Evolutionary conservation across 2,888 invertebrate genomes (phyloP), one percentile per base, ranked within the genome.

Genomic region (Stenichneumon culpator): DNA sequence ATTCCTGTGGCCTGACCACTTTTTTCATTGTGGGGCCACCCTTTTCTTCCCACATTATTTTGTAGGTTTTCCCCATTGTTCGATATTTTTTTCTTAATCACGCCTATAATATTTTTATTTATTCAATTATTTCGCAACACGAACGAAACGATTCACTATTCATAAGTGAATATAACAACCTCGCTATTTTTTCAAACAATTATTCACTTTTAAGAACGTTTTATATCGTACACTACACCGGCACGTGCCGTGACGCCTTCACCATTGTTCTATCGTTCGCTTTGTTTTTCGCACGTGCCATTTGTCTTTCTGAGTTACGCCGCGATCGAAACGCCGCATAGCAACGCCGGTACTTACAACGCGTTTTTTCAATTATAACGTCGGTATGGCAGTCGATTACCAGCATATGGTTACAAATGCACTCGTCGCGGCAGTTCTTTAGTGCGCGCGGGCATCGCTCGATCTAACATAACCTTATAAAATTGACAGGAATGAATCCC

Each of bases 141-240:
- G 36, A 36, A 36, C 36, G 32, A 4, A 32, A 32, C 32, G 32
- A 32, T 32, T 32, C 32, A 32, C 50, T 69, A 50, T 47, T 47
- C 47, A 25, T 69, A 69, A 32, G 32, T 32, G 54, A 54, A 69
- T 22, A 36, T 32, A 69, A 69, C 32, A 67, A 67, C 67, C 67
- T 36, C 67, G 36, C 14, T 39, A 39, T 67, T 67, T 67, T 54
- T 54, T 54, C 54, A 57, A 57, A 57, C 57, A 57, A 39, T 67
- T 36, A 11, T 67, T 67, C 67, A 67, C 67, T n/a, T 50, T 47
- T 50, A 50, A 25, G 25, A 69, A 69, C 50, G 47, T 50, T 47
- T 50, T 25, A 25, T 69, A 44, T 67, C 67, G 28, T 67, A 39
- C 57, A 67, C 67, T 67, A 67, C 67, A 67, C 67, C 39, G 67